Percentiles rank a stretch among this genome's conserved stretches.
Conservation (phyloP, 2,797 vertebrate species). For the Loris lydekkerianus region DNA sequence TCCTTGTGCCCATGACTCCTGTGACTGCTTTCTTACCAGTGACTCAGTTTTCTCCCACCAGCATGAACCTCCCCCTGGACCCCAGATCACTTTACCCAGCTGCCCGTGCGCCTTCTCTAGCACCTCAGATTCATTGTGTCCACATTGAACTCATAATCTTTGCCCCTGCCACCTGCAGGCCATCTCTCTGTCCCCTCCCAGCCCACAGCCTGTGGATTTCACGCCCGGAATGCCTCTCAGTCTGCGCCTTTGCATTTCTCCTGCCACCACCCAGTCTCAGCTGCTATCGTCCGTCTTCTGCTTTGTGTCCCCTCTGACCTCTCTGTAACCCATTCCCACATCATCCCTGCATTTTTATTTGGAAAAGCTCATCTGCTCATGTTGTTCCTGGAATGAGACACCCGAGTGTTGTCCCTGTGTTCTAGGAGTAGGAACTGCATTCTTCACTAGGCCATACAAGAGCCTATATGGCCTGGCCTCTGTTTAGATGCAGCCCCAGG, state of each 20-base stretch:
- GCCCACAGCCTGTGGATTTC: neutral
- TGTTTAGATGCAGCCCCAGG: neutral
- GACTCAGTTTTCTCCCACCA: neutral
- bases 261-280: neutral
- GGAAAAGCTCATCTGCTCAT: neutral
- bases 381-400: neutral
- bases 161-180: neutral
- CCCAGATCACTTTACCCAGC: neutral
- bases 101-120: neutral
- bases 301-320: neutral
- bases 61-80: neutral
- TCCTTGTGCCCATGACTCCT: neutral
- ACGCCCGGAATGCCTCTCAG: neutral
- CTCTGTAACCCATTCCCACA: neutral
- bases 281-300: neutral
- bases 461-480: neutral
- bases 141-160: neutral
- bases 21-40: neutral
- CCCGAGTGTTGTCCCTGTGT: neutral
- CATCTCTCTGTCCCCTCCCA: too few relatives aligned
- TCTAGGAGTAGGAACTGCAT: neutral
- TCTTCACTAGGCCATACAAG: neutral
- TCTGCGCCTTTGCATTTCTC: neutral
- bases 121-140: neutral
- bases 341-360: neutral